A percentile compares a stretch with the other conserved stretches of the same genome.
Conservation (phyloP, 2,888 invertebrate genomes). For the Pseudococcus longispinus region DNA sequence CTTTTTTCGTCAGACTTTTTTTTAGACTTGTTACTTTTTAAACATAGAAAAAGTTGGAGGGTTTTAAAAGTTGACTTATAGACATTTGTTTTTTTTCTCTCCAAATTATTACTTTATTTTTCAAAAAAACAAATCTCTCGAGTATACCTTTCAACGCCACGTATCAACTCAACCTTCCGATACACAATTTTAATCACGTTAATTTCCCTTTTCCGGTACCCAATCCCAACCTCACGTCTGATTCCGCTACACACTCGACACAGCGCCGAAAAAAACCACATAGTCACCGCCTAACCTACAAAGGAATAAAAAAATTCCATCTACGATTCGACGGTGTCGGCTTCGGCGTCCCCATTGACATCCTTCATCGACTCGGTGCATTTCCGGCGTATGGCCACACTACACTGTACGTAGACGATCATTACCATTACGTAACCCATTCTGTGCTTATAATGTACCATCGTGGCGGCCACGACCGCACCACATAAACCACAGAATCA, state of each 20-base stretch:
- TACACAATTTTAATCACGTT: slow-evolving; percentile 6
- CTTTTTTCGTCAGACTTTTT: too few relatives aligned
- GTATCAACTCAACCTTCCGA: neutral
- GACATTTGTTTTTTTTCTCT: neutral
- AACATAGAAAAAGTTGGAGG: too few relatives aligned
- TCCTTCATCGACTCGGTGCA: neutral
- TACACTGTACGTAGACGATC: neutral
- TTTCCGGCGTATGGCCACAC: slow-evolving; percentile 28
- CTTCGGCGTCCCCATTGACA: neutral
- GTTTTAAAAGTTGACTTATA: too few relatives aligned
- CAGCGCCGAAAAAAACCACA: neutral
- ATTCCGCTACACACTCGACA: neutral
- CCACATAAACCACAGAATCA: slow-evolving; percentile 1
- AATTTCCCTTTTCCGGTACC: slow-evolving; percentile 3
- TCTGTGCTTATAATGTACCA: neutral
- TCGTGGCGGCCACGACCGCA: neutral
- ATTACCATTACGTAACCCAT: slow-evolving; percentile 20
- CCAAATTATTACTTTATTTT: too few relatives aligned
- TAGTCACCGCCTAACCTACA: neutral
- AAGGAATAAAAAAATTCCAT: neutral
- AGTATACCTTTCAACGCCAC: neutral
- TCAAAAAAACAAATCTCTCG: neutral
- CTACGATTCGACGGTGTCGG: neutral
- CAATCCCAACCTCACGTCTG: neutral
- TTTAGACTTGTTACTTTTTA: too few relatives aligned